phyloP scores from a whole-genome alignment of 2,113 vertebrate species.

The Antechinus stuartii region DNA sequence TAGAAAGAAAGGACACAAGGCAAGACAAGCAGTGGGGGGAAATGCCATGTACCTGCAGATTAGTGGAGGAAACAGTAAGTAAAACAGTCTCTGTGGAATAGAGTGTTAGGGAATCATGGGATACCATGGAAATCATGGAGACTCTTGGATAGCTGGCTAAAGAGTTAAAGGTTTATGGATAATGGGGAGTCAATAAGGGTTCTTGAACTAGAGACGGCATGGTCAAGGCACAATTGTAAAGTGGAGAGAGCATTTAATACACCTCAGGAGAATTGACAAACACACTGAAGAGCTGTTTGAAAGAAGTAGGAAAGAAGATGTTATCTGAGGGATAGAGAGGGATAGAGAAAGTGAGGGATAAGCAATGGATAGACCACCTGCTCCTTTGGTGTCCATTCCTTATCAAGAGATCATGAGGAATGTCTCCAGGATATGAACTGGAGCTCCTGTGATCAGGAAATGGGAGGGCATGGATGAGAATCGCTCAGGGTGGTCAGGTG shows the following conservation, averaged over 20 bases:
- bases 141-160: not conserved
- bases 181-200: no score
- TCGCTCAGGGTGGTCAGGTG: not conserved
- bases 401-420: not conserved
- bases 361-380: not conserved
- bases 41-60: not conserved
- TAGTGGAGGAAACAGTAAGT: not conserved
- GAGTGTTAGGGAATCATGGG: no score
- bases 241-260: no score
- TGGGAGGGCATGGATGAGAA: not conserved
- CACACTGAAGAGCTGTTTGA: not conserved
- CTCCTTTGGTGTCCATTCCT: no score
- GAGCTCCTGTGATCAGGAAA: not conserved
- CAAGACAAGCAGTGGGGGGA: not conserved
- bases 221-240: no score
- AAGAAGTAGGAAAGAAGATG: not conserved
- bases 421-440: not conserved
- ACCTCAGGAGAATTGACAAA: not conserved
- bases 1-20: no score
- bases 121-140: not conserved
- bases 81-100: not conserved
- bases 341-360: not conserved
- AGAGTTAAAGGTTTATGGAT: no score
- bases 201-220: no score
- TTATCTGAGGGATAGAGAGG: not conserved